phyloP scores from a whole-genome alignment of 2,888 invertebrate species.

The Oasisia sp. region DNA sequence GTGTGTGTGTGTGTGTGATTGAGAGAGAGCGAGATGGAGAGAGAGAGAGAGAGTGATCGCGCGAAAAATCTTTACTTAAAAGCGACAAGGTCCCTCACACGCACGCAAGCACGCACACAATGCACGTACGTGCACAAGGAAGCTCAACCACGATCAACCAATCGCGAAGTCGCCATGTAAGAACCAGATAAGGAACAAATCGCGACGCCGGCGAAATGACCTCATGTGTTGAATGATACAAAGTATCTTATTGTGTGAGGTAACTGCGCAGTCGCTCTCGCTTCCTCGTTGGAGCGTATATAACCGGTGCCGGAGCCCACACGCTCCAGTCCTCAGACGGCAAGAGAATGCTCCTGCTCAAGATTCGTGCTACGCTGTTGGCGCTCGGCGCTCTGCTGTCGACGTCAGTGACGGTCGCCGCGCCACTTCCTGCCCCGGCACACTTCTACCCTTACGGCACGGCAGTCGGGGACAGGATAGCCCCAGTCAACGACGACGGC shows the following conservation, averaged over 20 bases:
- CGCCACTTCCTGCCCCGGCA: not conserved
- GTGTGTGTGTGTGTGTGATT: too few relatives aligned
- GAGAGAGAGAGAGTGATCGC: too few relatives aligned
- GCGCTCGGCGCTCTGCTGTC: not conserved
- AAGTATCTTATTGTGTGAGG: too few relatives aligned
- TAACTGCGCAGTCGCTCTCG: not conserved
- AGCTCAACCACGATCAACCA: too few relatives aligned
- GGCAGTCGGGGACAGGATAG: not conserved
- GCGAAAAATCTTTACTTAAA: too few relatives aligned
- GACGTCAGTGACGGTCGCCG: not conserved
- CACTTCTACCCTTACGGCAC: slow-evolving; percentile 21
- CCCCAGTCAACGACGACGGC: slow-evolving; percentile 20
- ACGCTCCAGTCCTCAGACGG: not conserved
- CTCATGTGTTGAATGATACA: not conserved
- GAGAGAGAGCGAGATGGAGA: too few relatives aligned
- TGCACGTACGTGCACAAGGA: too few relatives aligned
- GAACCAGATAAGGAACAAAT: not conserved
- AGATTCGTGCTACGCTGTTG: not conserved
- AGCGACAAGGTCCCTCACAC: too few relatives aligned
- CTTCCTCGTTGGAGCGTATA: not conserved
- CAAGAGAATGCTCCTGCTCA: not conserved
- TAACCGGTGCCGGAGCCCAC: not conserved
- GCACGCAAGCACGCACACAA: too few relatives aligned
- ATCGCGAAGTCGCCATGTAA: not conserved
- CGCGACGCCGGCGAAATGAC: not conserved